phyloP scores from a whole-genome alignment of 2,888 invertebrate species.

The Crioceris asparagi region DNA sequence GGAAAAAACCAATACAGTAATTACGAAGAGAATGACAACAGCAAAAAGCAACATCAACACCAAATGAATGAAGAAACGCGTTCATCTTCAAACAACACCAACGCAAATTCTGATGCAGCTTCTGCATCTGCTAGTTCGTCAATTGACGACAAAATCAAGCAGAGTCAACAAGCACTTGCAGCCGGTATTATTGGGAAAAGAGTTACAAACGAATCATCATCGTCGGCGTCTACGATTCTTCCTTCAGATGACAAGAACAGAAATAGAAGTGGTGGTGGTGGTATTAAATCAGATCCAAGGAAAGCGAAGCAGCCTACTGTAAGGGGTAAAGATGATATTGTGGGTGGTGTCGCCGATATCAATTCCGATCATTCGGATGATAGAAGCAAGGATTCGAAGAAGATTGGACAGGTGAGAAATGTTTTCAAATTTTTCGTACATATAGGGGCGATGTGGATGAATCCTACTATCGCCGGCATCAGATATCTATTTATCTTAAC shows the following conservation, averaged over 20 bases:
- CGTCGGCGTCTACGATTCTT: slow-evolving; percentile 9
- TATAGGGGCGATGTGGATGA: too few species aligned
- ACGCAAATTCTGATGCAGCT: background rate
- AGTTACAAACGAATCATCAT: slow-evolving; percentile 2
- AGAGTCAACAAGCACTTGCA: slow-evolving; percentile 54
- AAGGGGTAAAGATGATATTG: too few species aligned
- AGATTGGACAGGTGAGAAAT: too few species aligned
- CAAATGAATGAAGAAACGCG: slow-evolving; percentile 22
- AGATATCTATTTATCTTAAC: too few species aligned
- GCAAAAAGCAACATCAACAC: too few species aligned
- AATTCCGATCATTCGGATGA: slow-evolving; percentile 73
- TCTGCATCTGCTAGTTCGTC: slow-evolving; percentile 3
- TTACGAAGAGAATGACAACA: too few species aligned
- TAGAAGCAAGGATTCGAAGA: slow-evolving; percentile 34
- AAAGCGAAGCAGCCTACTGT: too few species aligned
- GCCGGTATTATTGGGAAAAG: slow-evolving; percentile 46
- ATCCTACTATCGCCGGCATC: too few species aligned
- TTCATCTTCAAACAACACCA: slow-evolving; percentile 5
- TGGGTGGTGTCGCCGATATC: slow-evolving; percentile 51
- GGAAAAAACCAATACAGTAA: too few species aligned
- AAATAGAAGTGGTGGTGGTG: slow-evolving; percentile 18
- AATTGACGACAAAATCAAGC: slow-evolving; percentile 54
- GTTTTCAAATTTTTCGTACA: too few species aligned
- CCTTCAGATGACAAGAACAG: slow-evolving; percentile 24
- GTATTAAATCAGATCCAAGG: background rate